phyloP scores from a whole-genome alignment of 2,113 vertebrate species.

The Salminus brasiliensis region DNA sequence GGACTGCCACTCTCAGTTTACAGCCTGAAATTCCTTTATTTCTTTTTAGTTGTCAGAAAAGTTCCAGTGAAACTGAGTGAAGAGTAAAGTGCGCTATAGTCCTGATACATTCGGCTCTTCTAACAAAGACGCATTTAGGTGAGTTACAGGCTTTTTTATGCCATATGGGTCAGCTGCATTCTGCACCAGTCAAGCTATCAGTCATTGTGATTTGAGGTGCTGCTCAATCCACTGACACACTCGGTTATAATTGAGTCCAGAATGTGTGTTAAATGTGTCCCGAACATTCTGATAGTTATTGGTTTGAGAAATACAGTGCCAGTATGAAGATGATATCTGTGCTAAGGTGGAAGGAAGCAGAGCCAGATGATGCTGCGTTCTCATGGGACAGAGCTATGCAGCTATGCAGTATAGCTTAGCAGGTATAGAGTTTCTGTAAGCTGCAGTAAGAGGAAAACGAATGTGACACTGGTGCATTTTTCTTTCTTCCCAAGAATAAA shows the following conservation, averaged over 20 bases:
- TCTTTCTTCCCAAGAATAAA: no score
- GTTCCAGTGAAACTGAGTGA: not conserved
- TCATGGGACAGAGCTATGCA: slow-evolving; percentile 11
- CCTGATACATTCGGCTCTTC: not conserved
- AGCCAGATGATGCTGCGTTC: not conserved
- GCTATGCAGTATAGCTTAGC: slow-evolving; percentile 9
- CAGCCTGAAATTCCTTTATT: not conserved
- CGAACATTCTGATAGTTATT: not conserved
- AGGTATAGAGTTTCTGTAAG: slow-evolving; percentile 41
- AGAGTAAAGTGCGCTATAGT: not conserved
- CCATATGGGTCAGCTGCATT: slow-evolving; percentile 19
- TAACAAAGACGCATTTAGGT: not conserved
- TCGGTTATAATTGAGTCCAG: no score
- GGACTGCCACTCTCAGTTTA: not conserved
- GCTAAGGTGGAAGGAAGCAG: slow-evolving; percentile 21
- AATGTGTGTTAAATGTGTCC: not conserved
- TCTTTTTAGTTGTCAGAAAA: not conserved
- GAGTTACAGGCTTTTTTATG: no score
- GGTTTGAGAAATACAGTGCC: not conserved
- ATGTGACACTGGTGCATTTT: no score
- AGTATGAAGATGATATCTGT: not conserved
- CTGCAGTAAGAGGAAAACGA: slow-evolving; percentile 17
- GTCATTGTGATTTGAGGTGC: not conserved
- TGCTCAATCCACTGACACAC: not conserved
- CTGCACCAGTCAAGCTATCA: not conserved